A percentile compares a stretch with the other conserved stretches of the same genome.
Conservation (phyloP, 2,888 invertebrate species). For the Idaea aversata region DNA sequence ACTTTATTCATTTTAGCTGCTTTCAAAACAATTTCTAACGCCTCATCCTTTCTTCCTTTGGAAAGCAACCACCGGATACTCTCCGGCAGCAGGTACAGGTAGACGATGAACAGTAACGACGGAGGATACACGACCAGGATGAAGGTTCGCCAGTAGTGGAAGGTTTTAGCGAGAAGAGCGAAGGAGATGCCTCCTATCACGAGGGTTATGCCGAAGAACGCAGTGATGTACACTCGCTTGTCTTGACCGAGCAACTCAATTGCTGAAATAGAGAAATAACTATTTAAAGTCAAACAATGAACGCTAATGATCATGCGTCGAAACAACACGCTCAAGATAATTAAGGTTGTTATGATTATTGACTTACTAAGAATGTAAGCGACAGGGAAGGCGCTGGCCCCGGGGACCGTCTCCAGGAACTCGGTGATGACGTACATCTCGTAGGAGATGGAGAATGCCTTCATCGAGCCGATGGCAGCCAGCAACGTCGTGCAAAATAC, state of each 20-base stretch:
- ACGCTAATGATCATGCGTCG: background rate
- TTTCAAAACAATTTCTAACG: slow-evolving; percentile 81
- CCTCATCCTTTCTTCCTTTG: slow-evolving; percentile 83
- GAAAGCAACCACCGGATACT: slow-evolving; percentile 89
- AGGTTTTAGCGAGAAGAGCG: slow-evolving; percentile 84
- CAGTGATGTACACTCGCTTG: slow-evolving; percentile 66
- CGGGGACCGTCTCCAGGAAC: slow-evolving; percentile 80
- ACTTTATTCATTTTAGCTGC: slow-evolving; percentile 83
- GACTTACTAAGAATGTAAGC: slow-evolving; percentile 76
- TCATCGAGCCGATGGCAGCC: slow-evolving; percentile 72
- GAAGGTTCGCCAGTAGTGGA: slow-evolving; percentile 85
- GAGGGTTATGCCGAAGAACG: slow-evolving; percentile 71
- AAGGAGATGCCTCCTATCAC: slow-evolving; percentile 86
- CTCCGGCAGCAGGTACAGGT: slow-evolving; percentile 87
- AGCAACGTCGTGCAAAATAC: slow-evolving; percentile 64
- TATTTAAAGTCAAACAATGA: background rate
- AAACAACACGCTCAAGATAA: background rate
- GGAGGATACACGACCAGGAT: slow-evolving; percentile 86
- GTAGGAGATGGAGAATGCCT: slow-evolving; percentile 80
- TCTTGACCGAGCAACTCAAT: slow-evolving; percentile 70
- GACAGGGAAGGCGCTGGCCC: slow-evolving; percentile 80
- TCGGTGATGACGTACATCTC: slow-evolving; percentile 80
- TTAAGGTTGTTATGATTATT: background rate
- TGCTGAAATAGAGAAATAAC: slow-evolving; percentile 45
- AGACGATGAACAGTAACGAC: slow-evolving; percentile 83